Conservation (phyloP, 1,140 invertebrate genomes). For the Neodiprion lecontei region DNA sequence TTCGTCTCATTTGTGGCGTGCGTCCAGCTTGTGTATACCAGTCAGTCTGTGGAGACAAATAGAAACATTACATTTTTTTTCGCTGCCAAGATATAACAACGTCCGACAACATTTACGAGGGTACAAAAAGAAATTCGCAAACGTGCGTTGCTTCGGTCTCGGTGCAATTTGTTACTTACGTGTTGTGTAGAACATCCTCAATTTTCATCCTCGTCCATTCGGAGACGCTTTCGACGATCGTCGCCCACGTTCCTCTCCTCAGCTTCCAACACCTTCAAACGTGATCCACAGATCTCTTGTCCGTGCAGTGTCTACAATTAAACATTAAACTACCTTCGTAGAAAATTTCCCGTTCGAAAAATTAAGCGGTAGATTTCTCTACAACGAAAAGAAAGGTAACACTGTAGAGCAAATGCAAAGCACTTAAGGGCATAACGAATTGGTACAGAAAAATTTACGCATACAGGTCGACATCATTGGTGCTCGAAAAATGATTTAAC, state of each 20-base stretch:
- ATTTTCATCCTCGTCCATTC: conserved; percentile 62
- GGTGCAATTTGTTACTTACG: conserved; percentile 51
- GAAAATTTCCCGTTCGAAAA: neutral
- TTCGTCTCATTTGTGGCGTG: conserved; percentile 64
- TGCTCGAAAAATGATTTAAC: too few relatives aligned
- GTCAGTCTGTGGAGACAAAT: conserved; percentile 64
- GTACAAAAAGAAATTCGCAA: neutral
- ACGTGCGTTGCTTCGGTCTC: conserved; percentile 14
- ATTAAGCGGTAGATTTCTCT: neutral
- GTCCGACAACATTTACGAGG: conserved; percentile 7
- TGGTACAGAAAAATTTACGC: too few relatives aligned
- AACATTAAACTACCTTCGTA: conserved; percentile 10
- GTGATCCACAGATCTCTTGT: conserved; percentile 81
- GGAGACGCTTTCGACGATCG: conserved; percentile 64
- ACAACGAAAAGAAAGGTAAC: conserved; percentile 10
- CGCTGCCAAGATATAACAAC: conserved; percentile 22
- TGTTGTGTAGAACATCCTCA: conserved; percentile 46
- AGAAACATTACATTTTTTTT: conserved; percentile 57
- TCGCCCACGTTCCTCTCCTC: conserved; percentile 74
- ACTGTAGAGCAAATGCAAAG: neutral
- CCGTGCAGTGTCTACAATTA: conserved; percentile 74
- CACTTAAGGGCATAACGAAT: too few relatives aligned
- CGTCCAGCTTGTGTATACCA: conserved; percentile 63
- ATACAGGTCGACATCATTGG: too few relatives aligned
- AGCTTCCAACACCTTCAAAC: conserved; percentile 88